These are phyloP conservation scores for Sphenodon punctatus DNA, from an alignment of 2,797 vertebrate species.

Conservation along the genomic window DNA sequence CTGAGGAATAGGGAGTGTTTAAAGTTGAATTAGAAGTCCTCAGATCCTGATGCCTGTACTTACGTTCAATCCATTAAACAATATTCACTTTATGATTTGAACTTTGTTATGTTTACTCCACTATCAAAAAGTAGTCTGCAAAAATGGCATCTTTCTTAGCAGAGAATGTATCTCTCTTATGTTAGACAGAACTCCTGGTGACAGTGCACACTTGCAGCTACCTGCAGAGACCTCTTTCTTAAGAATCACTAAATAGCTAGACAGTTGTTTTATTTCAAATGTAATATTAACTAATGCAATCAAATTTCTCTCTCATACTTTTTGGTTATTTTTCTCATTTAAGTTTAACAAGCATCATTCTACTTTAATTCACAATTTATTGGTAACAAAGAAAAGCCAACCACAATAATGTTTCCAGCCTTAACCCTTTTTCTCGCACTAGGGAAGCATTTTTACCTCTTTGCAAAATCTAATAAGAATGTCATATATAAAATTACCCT, in stretches of 20 bases:
- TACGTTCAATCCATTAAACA: neutral
- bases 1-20: neutral
- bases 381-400: neutral
- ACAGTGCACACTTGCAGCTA: neutral
- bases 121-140: neutral
- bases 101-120: neutral
- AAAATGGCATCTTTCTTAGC: neutral
- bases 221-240: constrained; percentile 12
- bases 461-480: constrained; percentile 49
- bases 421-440: constrained; percentile 25
- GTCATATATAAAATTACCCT: constrained; percentile 55
- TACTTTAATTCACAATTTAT: constrained; percentile 50
- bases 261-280: constrained; percentile 28
- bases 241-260: constrained; percentile 30
- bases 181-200: constrained; percentile 5
- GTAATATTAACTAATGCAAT: constrained; percentile 50
- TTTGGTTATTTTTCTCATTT: constrained; percentile 45
- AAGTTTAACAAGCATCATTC: constrained; percentile 44
- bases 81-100: neutral
- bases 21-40: fast-evolving
- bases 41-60: neutral
- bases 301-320: constrained; percentile 61
- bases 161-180: neutral
- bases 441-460: neutral
- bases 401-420: constrained; percentile 29